Conservation (phyloP, 1,140 invertebrate species). For the Anoplolepis gracilipes region DNA sequence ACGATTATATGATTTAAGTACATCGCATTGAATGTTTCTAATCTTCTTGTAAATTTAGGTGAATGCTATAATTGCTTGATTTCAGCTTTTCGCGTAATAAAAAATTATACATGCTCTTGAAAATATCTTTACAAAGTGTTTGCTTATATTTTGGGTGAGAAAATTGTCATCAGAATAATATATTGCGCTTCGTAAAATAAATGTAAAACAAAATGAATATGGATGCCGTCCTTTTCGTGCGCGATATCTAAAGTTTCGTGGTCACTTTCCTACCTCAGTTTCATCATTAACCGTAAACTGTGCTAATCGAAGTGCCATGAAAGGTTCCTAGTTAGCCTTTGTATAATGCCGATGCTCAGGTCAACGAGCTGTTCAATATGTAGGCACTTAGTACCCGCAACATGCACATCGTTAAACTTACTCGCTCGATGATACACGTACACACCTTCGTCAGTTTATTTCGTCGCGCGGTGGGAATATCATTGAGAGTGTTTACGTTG, state of each 20-base stretch:
- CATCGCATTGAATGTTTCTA: neutral
- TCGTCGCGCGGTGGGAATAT: conserved; percentile 7
- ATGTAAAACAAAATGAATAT: conserved; percentile 32
- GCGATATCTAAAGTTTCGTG: conserved; percentile 26
- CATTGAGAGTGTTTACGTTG: neutral
- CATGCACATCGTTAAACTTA: conserved; percentile 52
- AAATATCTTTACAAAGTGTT: neutral
- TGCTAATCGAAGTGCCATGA: conserved; percentile 51
- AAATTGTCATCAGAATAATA: neutral
- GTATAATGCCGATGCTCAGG: conserved; percentile 36
- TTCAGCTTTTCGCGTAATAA: neutral
- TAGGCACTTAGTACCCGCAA: conserved; percentile 37
- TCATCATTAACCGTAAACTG: conserved; percentile 49
- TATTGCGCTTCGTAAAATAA: neutral
- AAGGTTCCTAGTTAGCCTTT: conserved; percentile 55
- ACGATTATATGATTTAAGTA: conserved; percentile 3
- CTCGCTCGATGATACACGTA: conserved; percentile 18
- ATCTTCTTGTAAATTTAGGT: neutral
- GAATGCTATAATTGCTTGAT: neutral
- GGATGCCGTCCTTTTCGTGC: conserved; percentile 1
- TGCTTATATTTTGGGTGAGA: neutral
- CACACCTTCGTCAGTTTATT: conserved; percentile 30
- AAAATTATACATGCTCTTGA: neutral
- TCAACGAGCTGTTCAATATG: conserved; percentile 59
- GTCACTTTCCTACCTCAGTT: conserved; percentile 20